Conservation (phyloP, 2,888 invertebrate genomes). For the Vesta saturnalis region DNA sequence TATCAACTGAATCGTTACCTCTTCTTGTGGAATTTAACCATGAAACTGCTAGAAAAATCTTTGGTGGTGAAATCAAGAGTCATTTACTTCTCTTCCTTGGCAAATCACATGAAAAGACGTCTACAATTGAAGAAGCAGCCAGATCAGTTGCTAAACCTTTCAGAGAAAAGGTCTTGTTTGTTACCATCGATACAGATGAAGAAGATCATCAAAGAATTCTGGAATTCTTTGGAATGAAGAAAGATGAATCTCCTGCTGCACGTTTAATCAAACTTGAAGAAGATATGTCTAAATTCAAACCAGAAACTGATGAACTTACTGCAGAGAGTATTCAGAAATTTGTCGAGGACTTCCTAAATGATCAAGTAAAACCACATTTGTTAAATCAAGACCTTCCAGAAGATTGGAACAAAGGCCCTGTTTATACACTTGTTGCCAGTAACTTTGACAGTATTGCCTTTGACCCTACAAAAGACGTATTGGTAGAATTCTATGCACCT, state of each 20-base stretch:
- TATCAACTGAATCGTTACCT: slow-evolving; percentile 85
- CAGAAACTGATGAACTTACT: slow-evolving; percentile 75
- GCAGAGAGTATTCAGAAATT: slow-evolving; percentile 80
- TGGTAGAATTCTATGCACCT: slow-evolving; percentile 99
- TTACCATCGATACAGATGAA: slow-evolving; percentile 94
- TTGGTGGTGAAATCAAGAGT: slow-evolving; percentile 97
- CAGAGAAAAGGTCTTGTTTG: slow-evolving; percentile 93
- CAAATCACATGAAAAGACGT: slow-evolving; percentile 87
- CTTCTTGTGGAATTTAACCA: slow-evolving; percentile 96
- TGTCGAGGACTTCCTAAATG: slow-evolving; percentile 89
- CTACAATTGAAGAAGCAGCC: slow-evolving; percentile 77
- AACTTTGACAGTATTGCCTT: slow-evolving; percentile 96
- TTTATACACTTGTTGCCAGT: slow-evolving; percentile 91
- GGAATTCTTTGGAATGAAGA: slow-evolving; percentile 98
- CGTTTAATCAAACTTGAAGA: slow-evolving; percentile 95
- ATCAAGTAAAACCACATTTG: slow-evolving; percentile 94
- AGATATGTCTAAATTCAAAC: slow-evolving; percentile 98
- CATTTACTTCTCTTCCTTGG: slow-evolving; percentile 96
- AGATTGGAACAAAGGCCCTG: slow-evolving; percentile 96
- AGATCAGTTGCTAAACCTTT: slow-evolving; percentile 87
- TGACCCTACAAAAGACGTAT: slow-evolving; percentile 87
- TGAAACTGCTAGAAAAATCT: slow-evolving; percentile 97
- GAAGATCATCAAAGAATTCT: slow-evolving; percentile 97
- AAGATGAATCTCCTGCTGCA: slow-evolving; percentile 90
- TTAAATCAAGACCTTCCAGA: slow-evolving; percentile 93